Conservation (phyloP, 2,797 vertebrate genomes). For the Scarus forsteni region DNA sequence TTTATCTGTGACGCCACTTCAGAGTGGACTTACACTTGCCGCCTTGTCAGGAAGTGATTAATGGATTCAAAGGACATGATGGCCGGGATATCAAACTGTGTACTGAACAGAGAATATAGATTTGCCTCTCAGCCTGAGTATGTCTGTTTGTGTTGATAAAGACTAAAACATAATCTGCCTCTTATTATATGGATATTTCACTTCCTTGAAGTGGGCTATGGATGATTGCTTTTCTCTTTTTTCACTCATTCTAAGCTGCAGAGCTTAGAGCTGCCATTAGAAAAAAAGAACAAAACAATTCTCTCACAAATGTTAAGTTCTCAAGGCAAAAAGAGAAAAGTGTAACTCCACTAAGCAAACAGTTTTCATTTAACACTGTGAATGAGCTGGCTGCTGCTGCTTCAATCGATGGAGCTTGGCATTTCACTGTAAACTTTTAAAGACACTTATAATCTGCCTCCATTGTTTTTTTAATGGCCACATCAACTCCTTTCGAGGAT, state of each 20-base stretch:
- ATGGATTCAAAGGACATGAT: slow-evolving; percentile 77
- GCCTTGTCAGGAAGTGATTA: slow-evolving; percentile 76
- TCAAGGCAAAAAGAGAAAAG: slow-evolving; percentile 39
- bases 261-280: slow-evolving; percentile 32
- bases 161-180: slow-evolving; percentile 74
- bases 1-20: slow-evolving; percentile 66
- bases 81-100: slow-evolving; percentile 74
- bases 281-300: slow-evolving; percentile 30
- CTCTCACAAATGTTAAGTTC: slow-evolving; percentile 41
- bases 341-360: slow-evolving; percentile 42
- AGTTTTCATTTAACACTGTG: slow-evolving; percentile 59
- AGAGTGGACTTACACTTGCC: slow-evolving; percentile 57
- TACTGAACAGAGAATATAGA: slow-evolving; percentile 72
- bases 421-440: slow-evolving; percentile 81
- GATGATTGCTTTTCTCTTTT: slow-evolving; percentile 52
- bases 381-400: slow-evolving; percentile 43
- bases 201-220: slow-evolving; percentile 53
- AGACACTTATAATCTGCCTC: slow-evolving; percentile 74
- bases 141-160: slow-evolving; percentile 80
- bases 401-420: slow-evolving; percentile 77
- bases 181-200: slow-evolving; percentile 72
- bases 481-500: slow-evolving; percentile 82
- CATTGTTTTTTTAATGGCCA: slow-evolving; percentile 83
- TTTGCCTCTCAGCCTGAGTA: slow-evolving; percentile 64
- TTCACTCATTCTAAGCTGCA: slow-evolving; percentile 60